Evolutionary conservation across 2,113 vertebrate genomes (phyloP).

Genomic region (Poeciliopsis turrubarensis): DNA sequence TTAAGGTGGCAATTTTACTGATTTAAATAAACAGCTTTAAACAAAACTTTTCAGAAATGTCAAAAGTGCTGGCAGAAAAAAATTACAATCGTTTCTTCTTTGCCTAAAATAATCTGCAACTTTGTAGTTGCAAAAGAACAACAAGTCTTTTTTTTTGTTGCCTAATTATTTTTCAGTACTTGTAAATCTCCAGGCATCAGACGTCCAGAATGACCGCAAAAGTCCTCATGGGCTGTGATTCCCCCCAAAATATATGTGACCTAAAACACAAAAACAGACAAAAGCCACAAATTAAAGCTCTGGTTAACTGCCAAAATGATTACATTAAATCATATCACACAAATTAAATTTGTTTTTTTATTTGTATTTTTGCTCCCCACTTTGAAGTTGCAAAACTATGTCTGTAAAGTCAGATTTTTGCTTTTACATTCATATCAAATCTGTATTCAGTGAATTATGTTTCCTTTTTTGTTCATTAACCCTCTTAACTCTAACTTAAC

Average conservation of each 20-base stretch:
- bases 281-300: not conserved
- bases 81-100: not conserved
- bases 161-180: constrained; percentile 57
- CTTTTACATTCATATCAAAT: too few relatives aligned
- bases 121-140: not conserved
- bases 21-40: not conserved
- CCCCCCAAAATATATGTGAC: constrained; percentile 72
- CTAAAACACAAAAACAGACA: constrained; percentile 28
- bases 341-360: too few relatives aligned
- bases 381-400: too few relatives aligned
- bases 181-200: constrained; percentile 82
- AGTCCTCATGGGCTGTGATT: constrained; percentile 81
- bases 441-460: too few relatives aligned
- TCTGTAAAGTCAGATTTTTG: too few relatives aligned
- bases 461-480: not conserved
- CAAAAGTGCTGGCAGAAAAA: not conserved
- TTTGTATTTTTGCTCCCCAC: too few relatives aligned
- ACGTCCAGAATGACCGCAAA: constrained; percentile 78
- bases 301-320: too few relatives aligned
- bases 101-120: not conserved
- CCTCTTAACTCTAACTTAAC: not conserved
- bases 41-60: not conserved
- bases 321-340: too few relatives aligned
- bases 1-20: not conserved
- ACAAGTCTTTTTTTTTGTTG: not conserved